Evolutionary conservation across 2,113 vertebrate genomes (phyloP).

Genomic region (Zosterops borbonicus): DNA sequence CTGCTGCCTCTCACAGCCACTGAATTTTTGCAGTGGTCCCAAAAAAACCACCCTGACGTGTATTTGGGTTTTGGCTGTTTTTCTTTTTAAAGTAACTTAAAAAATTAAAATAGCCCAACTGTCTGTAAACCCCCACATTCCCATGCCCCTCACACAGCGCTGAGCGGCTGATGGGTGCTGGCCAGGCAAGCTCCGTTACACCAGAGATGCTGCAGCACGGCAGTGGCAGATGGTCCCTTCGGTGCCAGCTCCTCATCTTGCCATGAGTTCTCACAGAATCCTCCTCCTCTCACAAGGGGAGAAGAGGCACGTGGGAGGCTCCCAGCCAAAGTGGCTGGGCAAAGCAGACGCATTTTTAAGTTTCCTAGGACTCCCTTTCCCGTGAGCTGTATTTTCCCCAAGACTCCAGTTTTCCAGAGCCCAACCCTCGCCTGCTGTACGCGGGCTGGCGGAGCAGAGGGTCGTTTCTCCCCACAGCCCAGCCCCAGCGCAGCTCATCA

Average conservation of each 20-base stretch:
- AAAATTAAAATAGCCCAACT: not conserved
- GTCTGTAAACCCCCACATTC: not conserved
- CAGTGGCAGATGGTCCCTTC: rapidly evolving
- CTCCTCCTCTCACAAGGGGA: not conserved
- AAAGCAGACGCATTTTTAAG: not conserved
- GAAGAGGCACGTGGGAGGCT: not conserved
- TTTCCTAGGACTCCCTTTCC: not conserved
- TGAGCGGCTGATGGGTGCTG: rapidly evolving
- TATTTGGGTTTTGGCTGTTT: not conserved
- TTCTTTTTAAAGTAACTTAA: not conserved
- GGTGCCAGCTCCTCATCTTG: not conserved
- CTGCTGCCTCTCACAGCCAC: not conserved
- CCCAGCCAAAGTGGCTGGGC: not conserved
- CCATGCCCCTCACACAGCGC: not conserved
- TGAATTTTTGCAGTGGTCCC: not conserved
- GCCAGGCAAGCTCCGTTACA: not conserved
- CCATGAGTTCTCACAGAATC: rapidly evolving
- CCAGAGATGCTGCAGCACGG: not conserved
- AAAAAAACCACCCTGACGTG: not conserved
- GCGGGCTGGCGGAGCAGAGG: not conserved
- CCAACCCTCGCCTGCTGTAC: not conserved
- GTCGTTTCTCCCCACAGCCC: not conserved
- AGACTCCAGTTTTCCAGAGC: not conserved
- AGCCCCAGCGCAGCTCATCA: not conserved
- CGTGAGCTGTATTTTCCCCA: not conserved